These are phyloP conservation scores for Desmodus rotundus DNA, from an alignment of 2,113 vertebrate genomes.

Conservation along the genomic window DNA sequence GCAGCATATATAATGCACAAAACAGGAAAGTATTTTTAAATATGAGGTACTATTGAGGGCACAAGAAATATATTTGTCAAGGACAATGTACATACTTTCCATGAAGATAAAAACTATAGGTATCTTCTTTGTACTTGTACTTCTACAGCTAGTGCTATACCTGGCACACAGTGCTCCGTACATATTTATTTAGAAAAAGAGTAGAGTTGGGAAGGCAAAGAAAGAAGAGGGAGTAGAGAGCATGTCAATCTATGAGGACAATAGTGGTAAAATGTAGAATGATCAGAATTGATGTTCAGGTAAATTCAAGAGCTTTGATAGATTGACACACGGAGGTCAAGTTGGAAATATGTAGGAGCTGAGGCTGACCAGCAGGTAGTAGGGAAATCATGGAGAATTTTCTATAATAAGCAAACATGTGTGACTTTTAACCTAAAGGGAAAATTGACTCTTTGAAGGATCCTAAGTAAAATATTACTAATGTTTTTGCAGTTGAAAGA, in stretches of 20 bases:
- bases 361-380: neutral
- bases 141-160: neutral
- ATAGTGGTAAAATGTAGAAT: neutral
- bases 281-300: neutral
- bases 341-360: neutral
- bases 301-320: neutral
- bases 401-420: neutral
- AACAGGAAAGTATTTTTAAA: neutral
- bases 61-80: neutral
- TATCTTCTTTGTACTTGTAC: neutral
- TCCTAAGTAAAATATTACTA: neutral
- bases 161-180: neutral
- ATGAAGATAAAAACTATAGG: neutral
- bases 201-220: neutral
- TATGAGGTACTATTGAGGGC: neutral
- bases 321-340: neutral
- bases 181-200: neutral
- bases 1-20: neutral
- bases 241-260: neutral
- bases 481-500: neutral
- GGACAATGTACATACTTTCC: neutral
- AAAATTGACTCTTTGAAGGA: neutral
- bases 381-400: neutral
- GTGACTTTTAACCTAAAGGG: neutral
- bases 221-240: neutral